These are phyloP conservation scores for Hemicordylus capensis DNA, from an alignment of 2,113 vertebrate species.

Conservation along the genomic window DNA sequence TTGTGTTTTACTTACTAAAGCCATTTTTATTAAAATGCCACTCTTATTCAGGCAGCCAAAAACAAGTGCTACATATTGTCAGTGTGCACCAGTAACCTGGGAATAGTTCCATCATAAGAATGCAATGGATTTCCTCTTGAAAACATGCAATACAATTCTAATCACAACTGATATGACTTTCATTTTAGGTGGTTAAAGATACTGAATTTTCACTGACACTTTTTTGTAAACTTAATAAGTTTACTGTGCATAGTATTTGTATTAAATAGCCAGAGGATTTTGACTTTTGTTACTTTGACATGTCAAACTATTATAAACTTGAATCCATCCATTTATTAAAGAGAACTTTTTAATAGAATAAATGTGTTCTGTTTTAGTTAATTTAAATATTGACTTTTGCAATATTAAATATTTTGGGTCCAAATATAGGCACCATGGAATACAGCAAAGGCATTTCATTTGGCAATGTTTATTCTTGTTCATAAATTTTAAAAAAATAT, in stretches of 20 bases:
- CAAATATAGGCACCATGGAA: not conserved
- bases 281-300: constrained; percentile 83
- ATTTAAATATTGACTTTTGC: not conserved
- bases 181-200: constrained; percentile 66
- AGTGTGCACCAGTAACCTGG: constrained; percentile 43
- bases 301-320: constrained; percentile 75
- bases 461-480: not conserved
- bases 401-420: not conserved
- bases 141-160: constrained; percentile 61
- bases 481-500: not conserved
- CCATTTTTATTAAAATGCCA: constrained; percentile 57
- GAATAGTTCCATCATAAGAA: constrained; percentile 53
- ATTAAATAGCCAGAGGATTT: constrained; percentile 75
- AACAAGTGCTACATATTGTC: constrained; percentile 61
- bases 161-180: constrained; percentile 54
- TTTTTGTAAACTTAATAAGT: constrained; percentile 77
- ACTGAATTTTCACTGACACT: constrained; percentile 69
- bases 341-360: constrained; percentile 82
- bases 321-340: constrained; percentile 85
- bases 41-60: constrained; percentile 67
- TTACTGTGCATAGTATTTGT: constrained; percentile 81
- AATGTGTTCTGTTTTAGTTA: constrained; percentile 40
- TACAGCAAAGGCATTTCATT: not conserved
- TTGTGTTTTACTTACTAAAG: constrained; percentile 48
- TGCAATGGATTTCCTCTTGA: constrained; percentile 51